Evolutionary conservation across 2,113 vertebrate genomes (phyloP).

Genomic region (Amphiprion percula): DNA sequence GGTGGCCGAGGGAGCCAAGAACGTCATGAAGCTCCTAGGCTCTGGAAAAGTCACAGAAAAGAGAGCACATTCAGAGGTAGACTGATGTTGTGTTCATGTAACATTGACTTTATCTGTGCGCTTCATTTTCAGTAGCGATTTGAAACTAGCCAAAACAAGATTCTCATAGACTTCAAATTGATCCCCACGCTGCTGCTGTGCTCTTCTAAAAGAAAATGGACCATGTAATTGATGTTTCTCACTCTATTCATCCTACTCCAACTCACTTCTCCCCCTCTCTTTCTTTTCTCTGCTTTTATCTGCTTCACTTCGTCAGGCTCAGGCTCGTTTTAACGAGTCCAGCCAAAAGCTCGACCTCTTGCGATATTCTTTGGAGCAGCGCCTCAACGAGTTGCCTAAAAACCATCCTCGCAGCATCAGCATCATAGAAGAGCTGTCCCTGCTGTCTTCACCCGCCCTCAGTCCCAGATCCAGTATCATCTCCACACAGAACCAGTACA

Average conservation of each 20-base stretch:
- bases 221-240: slow-evolving; percentile 19
- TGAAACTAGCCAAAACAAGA: not conserved
- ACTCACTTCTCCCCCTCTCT: not conserved
- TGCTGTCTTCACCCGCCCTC: slow-evolving; percentile 91
- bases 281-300: not conserved
- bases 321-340: slow-evolving; percentile 97
- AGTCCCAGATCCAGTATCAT: slow-evolving; percentile 96
- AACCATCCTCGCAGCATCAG: slow-evolving; percentile 95
- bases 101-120: not conserved
- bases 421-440: slow-evolving; percentile 94
- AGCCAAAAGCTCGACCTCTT: slow-evolving; percentile 98
- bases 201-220: slow-evolving; percentile 23
- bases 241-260: not conserved
- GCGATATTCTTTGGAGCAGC: slow-evolving; percentile 96
- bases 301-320: slow-evolving; percentile 81
- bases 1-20: slow-evolving; percentile 98
- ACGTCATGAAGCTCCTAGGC: slow-evolving; percentile 98
- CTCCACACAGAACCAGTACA: slow-evolving; percentile 96
- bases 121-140: not conserved
- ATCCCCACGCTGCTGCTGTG: slow-evolving; percentile 8
- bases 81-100: not conserved
- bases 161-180: not conserved
- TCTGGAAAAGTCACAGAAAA: slow-evolving; percentile 97
- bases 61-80: slow-evolving; percentile 97
- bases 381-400: slow-evolving; percentile 94